Conservation (phyloP, 2,113 vertebrate genomes). For the Carlito syrichta region DNA sequence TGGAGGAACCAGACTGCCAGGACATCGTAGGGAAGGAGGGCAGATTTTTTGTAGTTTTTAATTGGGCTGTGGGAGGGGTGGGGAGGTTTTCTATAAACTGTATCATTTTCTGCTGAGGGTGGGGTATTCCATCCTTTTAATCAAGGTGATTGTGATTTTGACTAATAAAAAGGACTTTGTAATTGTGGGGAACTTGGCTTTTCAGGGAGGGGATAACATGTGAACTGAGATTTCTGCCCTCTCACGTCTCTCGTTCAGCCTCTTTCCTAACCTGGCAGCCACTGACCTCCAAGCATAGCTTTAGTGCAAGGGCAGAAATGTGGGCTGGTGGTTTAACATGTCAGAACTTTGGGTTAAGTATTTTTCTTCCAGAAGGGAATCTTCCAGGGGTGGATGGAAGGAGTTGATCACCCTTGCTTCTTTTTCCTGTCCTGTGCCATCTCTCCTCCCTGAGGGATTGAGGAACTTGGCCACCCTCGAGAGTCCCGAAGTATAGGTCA, state of each 20-base stretch:
- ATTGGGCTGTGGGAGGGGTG: conserved; percentile 26
- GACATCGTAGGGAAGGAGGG: conserved; percentile 52
- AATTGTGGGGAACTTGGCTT: conserved; percentile 69
- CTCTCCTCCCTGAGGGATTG: neutral
- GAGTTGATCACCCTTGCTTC: neutral
- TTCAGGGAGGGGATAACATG: conserved; percentile 14
- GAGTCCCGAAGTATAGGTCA: neutral
- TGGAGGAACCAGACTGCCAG: conserved; percentile 1
- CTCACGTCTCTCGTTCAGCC: neutral
- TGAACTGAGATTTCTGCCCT: neutral
- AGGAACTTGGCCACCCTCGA: neutral
- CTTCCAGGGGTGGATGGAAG: neutral
- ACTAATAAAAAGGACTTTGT: conserved; percentile 78
- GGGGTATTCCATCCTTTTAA: conserved; percentile 73
- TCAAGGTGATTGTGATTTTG: conserved; percentile 78
- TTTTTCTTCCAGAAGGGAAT: neutral
- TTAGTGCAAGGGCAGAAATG: neutral
- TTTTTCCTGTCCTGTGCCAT: neutral
- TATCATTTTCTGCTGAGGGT: conserved; percentile 75
- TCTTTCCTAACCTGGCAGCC: neutral
- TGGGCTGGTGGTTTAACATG: neutral
- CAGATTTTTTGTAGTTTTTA: conserved; percentile 77
- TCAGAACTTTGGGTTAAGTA: neutral
- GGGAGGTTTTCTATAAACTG: conserved; percentile 75
- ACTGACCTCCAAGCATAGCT: neutral